phyloP scores from a whole-genome alignment of 2,888 invertebrate species.

The Polydrusus cervinus region DNA sequence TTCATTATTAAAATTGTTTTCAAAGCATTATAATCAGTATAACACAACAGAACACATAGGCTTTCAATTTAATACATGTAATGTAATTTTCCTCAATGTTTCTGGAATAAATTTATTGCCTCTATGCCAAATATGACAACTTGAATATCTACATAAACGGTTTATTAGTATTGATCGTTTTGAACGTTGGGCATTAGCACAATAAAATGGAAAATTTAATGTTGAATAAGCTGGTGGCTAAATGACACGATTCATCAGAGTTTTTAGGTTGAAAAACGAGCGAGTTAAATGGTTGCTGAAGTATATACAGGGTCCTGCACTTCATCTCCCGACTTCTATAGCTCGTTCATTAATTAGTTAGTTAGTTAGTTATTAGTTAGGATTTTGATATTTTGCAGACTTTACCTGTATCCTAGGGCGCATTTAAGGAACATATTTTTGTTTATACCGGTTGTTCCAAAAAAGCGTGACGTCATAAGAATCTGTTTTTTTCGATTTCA shows the following conservation, averaged over 20 bases:
- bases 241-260: not conserved
- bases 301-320: not conserved
- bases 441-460: no score
- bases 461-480: no score
- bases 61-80: slow-evolving; percentile 54
- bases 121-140: slow-evolving; percentile 44
- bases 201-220: slow-evolving; percentile 21
- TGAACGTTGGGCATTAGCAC: slow-evolving; percentile 13
- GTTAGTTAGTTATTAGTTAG: no score
- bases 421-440: no score
- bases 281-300: no score
- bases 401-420: no score
- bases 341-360: no score
- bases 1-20: slow-evolving; percentile 51
- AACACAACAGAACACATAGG: slow-evolving; percentile 48
- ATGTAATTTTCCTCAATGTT: slow-evolving; percentile 49
- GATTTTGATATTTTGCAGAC: no score
- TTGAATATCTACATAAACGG: slow-evolving; percentile 41
- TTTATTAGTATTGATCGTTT: slow-evolving; percentile 48
- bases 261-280: no score
- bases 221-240: slow-evolving; percentile 1
- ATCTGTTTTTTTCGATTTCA: no score
- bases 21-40: slow-evolving; percentile 47
- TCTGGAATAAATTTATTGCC: slow-evolving; percentile 51
- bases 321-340: no score